Conservation (phyloP, 92 coral and sea anemone genomes). For the Plumapathes pennacea region DNA sequence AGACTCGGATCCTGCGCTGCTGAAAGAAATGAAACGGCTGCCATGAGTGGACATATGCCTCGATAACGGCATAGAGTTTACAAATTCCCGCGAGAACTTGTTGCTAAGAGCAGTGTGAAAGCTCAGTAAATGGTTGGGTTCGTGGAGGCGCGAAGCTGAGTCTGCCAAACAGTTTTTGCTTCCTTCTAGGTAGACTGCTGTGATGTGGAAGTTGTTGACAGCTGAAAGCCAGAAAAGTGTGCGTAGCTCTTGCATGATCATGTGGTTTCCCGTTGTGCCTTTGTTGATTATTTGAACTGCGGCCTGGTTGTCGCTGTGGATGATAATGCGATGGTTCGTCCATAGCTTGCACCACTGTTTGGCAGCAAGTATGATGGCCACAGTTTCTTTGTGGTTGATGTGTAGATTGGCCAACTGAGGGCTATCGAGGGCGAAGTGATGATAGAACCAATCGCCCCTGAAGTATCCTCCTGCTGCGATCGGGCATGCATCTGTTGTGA, state of each 20-base stretch:
- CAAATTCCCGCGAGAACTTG: neutral
- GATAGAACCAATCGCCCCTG: slow-evolving; percentile 35
- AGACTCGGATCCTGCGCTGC: slow-evolving; percentile 15
- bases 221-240: slow-evolving; percentile 46
- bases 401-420: slow-evolving; percentile 14
- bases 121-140: neutral
- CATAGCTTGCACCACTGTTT: slow-evolving; percentile 29
- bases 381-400: slow-evolving; percentile 41
- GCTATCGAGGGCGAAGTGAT: slow-evolving; percentile 5
- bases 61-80: slow-evolving; percentile 10
- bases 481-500: slow-evolving; percentile 29
- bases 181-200: slow-evolving; percentile 30
- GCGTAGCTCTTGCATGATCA: slow-evolving; percentile 42
- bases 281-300: slow-evolving; percentile 30
- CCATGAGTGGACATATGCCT: slow-evolving; percentile 11
- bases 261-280: slow-evolving; percentile 31
- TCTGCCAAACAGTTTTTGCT: slow-evolving; percentile 15
- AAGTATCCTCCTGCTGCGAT: slow-evolving; percentile 22
- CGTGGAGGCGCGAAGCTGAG: slow-evolving; percentile 8
- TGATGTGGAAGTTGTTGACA: slow-evolving; percentile 25
- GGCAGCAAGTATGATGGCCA: slow-evolving; percentile 32
- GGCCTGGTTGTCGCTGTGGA: slow-evolving; percentile 49
- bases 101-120: slow-evolving; percentile 13
- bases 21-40: slow-evolving; percentile 17
- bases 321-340: slow-evolving; percentile 35